Base-by-base conservation (phyloP, 2,797 vertebrate genomes). In the Heterohyrax brucei region DNA sequence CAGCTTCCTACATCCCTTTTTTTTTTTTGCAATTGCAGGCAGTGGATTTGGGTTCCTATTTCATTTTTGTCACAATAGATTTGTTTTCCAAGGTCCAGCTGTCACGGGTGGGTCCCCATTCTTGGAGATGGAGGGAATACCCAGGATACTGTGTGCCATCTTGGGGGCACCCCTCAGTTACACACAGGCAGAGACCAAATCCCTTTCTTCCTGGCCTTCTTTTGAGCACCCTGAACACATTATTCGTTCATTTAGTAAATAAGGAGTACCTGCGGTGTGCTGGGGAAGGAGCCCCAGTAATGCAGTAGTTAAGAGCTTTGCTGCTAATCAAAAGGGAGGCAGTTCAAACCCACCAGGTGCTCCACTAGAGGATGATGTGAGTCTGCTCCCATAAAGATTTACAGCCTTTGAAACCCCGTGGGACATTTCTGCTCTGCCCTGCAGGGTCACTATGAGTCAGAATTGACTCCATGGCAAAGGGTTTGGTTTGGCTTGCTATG, bases 211-310 rank as follows among this genome's bases (percentile, higher is more conserved):
- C 44, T 53, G 6, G 13, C 56, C 72, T 66, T 91, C 76, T 56
- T 94, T 78, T 87, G 85, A 79, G 44, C 18, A 78, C 24, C 82
- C 53, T 88, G 87, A 66, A 61, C 28, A 48, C 90, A 62, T 39
- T 81, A 50, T 13, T 33, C n/a, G 26, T 66, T 59, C 10, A 44
- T 46, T 87, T 50, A 22, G 19, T 61, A 22, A 83, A 50, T 81
- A 33, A 22, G 59, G 61, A 87, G 18, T 3, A n/a, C 22, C 46
- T 85, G 19, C 4, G 72, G 4, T 83, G 77, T 93, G 18, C 53
- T 83, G 73, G 79, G 18, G 59, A 22, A 61, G 18, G 59, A 61
- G 18, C 19, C 12, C 53, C 18, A 16, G 53, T 14, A 16, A 13
- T 16, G 53, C 12, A 13, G 53, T 56, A 12, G 53, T 56, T 56